Evolutionary conservation across 2,113 vertebrate genomes (phyloP).

Genomic region (Halichoerus grypus): DNA sequence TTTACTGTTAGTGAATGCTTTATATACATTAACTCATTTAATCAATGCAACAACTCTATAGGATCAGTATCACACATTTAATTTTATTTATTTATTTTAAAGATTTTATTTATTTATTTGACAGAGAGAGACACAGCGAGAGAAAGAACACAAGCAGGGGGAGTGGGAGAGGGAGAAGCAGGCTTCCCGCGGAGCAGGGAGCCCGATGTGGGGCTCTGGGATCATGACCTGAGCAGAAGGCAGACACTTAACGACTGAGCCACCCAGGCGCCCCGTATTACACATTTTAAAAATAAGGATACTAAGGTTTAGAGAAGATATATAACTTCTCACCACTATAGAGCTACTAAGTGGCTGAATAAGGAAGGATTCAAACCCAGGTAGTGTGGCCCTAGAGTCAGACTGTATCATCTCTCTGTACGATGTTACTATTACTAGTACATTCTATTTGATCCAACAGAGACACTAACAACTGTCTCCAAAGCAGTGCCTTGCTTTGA

Average conservation of each 20-base stretch:
- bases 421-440: neutral
- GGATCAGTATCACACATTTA: neutral
- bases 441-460: neutral
- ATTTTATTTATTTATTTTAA: too few species aligned
- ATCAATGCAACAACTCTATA: neutral
- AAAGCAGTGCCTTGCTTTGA: neutral
- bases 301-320: neutral
- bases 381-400: neutral
- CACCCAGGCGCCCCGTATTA: too few species aligned
- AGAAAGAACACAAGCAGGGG: too few species aligned
- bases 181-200: too few species aligned
- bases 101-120: too few species aligned
- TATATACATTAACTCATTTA: neutral
- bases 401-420: neutral
- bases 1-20: neutral
- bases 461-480: neutral
- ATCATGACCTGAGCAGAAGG: too few species aligned
- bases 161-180: too few species aligned
- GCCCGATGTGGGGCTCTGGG: too few species aligned
- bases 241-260: too few species aligned
- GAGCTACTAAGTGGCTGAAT: neutral
- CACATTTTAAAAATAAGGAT: neutral
- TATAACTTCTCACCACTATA: neutral
- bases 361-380: neutral
- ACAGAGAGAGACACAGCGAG: too few species aligned